These are phyloP conservation scores for Solenopsis fugax DNA, from an alignment of 1,140 invertebrate species.

Conservation along the genomic window DNA sequence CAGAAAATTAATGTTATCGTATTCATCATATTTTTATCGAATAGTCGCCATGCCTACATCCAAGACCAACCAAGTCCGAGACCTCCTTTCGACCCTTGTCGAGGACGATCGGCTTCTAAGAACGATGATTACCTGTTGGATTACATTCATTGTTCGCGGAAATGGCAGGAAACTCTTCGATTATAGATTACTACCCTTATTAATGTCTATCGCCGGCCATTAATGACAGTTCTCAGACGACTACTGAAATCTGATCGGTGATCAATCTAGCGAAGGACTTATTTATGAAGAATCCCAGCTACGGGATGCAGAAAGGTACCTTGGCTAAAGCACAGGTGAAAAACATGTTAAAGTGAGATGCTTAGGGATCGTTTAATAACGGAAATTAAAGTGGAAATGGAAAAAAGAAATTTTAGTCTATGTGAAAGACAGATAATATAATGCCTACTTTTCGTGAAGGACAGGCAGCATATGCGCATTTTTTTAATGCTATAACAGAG, in stretches of 20 bases:
- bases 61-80: not conserved
- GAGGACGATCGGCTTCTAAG: slow-evolving; percentile 24
- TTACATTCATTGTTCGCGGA: slow-evolving; percentile 61
- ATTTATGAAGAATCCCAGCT: not conserved
- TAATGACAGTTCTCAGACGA: slow-evolving; percentile 80
- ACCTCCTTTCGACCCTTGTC: slow-evolving; percentile 27
- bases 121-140: slow-evolving; percentile 50
- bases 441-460: not conserved
- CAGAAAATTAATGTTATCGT: slow-evolving; percentile 25
- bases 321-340: not conserved
- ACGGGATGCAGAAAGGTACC: not conserved
- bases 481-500: not conserved
- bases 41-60: not conserved
- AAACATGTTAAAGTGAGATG: not conserved
- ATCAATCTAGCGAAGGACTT: not conserved
- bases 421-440: not conserved
- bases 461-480: not conserved
- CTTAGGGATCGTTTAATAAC: not conserved
- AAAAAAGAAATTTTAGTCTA: not conserved
- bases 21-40: slow-evolving; percentile 18
- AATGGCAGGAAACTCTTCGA: slow-evolving; percentile 54
- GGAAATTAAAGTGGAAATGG: not conserved
- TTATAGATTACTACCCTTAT: slow-evolving; percentile 52
- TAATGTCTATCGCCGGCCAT: slow-evolving; percentile 54
- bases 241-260: slow-evolving; percentile 34